Base-by-base conservation (phyloP, 2,888 invertebrate species). In the Meteorus cinctellus region DNA sequence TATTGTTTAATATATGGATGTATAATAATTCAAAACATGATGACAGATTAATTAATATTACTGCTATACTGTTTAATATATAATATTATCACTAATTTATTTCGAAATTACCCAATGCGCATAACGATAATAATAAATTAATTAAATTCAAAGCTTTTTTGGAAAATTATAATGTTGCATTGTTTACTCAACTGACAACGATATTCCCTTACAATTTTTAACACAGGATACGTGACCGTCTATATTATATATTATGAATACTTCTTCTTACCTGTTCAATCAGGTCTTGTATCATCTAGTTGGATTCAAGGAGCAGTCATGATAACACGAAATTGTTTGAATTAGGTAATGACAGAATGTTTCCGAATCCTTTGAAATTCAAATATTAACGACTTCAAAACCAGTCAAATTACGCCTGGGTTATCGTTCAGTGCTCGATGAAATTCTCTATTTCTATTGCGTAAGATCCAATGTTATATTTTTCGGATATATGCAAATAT, bases 1-100 rank as follows among this genome's bases (percentile, higher is more conserved):
- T 89, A 88, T 87, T 87, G 85, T 86, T 48, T 89, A 88, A 88
- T 89, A 88, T 88, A 88, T 89, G 86, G 85, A 88, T 89, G 89
- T 88, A 88, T 86, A 87, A 88, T 88, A 88, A 87, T 88, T 87
- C 83, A 85, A 86, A 87, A 83, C 84, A 87, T 83, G 83, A 60
- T 14, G 24, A 27, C 59, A 60, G 27, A 62, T 62, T 31, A 62
- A 85, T 87, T 87, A 84, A 86, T 84, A 86, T 85, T 83, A 59
- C 19, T 63, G 34, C 48, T 55, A 51, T 19, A n/a, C 31, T 48
- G 34, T 72, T 72, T 34, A 55, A 29, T 69, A 41, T 69, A 41
- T 48, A 68, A 29, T 34, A 34, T 34, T 29, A n/a, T 59, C 19
- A 51, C 16, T 24, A 59, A 59, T 41, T 24, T 36, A 41, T 60